A percentile compares a stretch with the other conserved stretches of the same genome.
These are phyloP conservation scores for Ctenoplectra terminalis DNA, from an alignment of 1,140 invertebrate species.

Conservation along the genomic window DNA sequence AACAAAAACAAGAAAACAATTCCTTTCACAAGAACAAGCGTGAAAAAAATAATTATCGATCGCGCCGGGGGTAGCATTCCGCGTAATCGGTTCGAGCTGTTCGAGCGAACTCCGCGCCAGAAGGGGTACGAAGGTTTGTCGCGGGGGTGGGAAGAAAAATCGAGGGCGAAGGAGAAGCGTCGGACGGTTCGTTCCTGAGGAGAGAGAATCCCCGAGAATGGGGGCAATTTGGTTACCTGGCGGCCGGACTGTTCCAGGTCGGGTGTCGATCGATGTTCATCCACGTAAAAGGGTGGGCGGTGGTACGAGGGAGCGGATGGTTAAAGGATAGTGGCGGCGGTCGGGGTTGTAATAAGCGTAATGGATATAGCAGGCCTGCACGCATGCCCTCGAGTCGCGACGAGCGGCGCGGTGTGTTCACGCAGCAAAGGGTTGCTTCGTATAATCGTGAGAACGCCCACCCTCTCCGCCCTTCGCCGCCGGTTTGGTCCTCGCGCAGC, in stretches of 20 bases:
- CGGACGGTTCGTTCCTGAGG: slow-evolving; percentile 6
- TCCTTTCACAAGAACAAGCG: no score
- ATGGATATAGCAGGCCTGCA: slow-evolving; percentile 70
- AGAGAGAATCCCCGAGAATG: slow-evolving; percentile 45
- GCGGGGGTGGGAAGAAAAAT: slow-evolving; percentile 23
- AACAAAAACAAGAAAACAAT: no score
- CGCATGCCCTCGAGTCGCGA: slow-evolving; percentile 67
- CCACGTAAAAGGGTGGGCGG: slow-evolving; percentile 81
- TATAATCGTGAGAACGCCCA: slow-evolving; percentile 68
- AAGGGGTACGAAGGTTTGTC: no score
- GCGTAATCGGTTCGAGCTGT: background rate
- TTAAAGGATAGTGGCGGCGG: slow-evolving; percentile 68
- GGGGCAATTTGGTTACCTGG: slow-evolving; percentile 70
- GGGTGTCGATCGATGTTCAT: slow-evolving; percentile 81
- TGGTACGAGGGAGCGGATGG: slow-evolving; percentile 70
- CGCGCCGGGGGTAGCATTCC: background rate
- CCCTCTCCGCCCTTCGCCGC: no score
- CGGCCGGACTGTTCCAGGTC: slow-evolving; percentile 71
- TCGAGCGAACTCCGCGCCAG: no score
- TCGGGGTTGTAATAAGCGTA: slow-evolving; percentile 73
- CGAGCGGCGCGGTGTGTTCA: slow-evolving; percentile 55
- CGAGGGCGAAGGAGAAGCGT: slow-evolving; percentile 11
- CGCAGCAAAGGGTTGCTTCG: slow-evolving; percentile 69
- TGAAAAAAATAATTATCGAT: background rate
- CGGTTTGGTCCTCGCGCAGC: background rate